These are phyloP conservation scores for Lepidocolaptes lacrymiger DNA, from an alignment of 2,797 vertebrate species.

Conservation along the genomic window DNA sequence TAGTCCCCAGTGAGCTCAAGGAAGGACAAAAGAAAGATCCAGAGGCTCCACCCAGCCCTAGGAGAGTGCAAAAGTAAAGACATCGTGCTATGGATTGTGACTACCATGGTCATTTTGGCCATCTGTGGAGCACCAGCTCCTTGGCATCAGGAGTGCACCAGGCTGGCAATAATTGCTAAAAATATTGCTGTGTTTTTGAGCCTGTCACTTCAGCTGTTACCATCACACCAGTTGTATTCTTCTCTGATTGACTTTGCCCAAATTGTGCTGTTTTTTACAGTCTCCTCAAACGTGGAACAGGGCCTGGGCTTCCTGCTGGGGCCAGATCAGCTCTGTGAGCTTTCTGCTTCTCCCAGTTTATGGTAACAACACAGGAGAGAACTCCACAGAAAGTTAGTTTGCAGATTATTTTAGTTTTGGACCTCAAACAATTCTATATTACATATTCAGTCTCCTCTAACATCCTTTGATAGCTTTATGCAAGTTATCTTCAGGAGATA, in stretches of 20 bases:
- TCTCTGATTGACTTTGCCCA: background rate
- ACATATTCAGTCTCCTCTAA: background rate
- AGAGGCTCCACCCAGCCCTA: background rate
- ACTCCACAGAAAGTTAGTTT: background rate
- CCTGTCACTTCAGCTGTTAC: background rate
- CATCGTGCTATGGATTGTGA: background rate
- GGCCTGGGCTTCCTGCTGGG: background rate
- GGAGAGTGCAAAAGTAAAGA: background rate
- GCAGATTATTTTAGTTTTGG: background rate
- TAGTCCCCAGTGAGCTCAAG: background rate
- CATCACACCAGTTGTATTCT: background rate
- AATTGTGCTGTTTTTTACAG: background rate
- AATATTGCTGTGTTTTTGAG: background rate
- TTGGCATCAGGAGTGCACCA: background rate
- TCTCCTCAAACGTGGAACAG: background rate
- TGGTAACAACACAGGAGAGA: background rate
- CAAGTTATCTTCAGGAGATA: background rate
- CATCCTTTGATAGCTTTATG: background rate
- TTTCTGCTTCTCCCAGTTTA: background rate
- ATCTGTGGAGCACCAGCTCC: rapidly evolving
- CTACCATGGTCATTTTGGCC: background rate
- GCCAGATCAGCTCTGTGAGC: background rate
- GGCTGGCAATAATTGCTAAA: background rate
- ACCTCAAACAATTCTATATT: background rate
- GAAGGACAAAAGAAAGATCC: background rate